A percentile compares a stretch with the other conserved stretches of the same genome.
Conservation (phyloP, 2,888 invertebrate genomes). For the Tillus elongatus region DNA sequence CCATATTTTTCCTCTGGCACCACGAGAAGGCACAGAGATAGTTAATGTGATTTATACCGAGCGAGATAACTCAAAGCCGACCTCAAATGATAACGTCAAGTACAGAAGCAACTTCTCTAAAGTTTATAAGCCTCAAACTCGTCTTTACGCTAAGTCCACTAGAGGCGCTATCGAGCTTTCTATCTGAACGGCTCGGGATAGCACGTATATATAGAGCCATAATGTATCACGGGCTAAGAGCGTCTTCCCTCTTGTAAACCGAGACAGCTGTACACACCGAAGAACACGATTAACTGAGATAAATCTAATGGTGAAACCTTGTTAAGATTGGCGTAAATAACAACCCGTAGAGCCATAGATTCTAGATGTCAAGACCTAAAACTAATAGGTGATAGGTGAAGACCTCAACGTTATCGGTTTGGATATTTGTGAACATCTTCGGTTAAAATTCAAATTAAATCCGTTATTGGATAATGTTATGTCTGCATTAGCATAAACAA, state of each 20-base stretch:
- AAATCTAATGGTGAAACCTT: slow-evolving; percentile 44
- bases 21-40: slow-evolving; percentile 31
- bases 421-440: too few species aligned
- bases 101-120: slow-evolving; percentile 37
- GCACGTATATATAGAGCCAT: too few species aligned
- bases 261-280: slow-evolving; percentile 39
- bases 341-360: slow-evolving; percentile 33
- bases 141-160: slow-evolving; percentile 30
- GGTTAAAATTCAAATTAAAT: too few species aligned
- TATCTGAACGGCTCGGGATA: too few species aligned
- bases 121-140: slow-evolving; percentile 35
- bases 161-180: slow-evolving; percentile 29
- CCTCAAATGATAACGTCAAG: slow-evolving; percentile 38
- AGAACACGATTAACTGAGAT: slow-evolving; percentile 42
- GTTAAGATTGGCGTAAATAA: slow-evolving; percentile 40
- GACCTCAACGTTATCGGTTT: too few species aligned
- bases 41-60: slow-evolving; percentile 41
- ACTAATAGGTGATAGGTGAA: too few species aligned
- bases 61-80: slow-evolving; percentile 32
- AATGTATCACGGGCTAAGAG: too few species aligned
- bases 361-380: too few species aligned
- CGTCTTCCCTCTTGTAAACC: too few species aligned
- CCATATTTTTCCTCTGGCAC: slow-evolving; percentile 36
- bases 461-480: too few species aligned
- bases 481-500: too few species aligned